phyloP scores from a whole-genome alignment of 2,113 vertebrate species.

The Eubucco bourcierii region DNA sequence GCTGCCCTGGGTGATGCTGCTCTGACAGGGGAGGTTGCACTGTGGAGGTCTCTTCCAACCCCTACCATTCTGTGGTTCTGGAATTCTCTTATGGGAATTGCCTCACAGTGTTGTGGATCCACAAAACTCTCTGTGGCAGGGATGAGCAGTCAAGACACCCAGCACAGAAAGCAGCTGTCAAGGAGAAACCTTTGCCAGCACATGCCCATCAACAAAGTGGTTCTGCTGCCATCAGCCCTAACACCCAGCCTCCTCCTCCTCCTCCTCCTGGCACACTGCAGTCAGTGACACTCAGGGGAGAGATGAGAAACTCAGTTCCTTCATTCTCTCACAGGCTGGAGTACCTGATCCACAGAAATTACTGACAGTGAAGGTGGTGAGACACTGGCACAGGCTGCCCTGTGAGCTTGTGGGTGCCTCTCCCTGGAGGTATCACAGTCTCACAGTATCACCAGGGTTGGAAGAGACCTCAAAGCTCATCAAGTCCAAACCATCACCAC shows the following conservation, averaged over 20 bases:
- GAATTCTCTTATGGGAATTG: no score
- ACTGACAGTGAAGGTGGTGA: no score
- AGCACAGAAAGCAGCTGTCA: background rate
- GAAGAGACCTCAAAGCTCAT: no score
- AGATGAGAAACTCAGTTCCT: background rate
- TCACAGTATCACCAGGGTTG: no score
- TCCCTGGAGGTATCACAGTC: no score
- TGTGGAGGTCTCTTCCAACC: no score
- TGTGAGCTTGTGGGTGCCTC: no score
- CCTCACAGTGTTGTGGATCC: background rate
- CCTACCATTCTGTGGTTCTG: no score
- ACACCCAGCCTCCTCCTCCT: background rate
- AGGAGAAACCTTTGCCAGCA: background rate
- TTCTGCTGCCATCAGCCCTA: background rate
- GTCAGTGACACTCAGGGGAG: background rate
- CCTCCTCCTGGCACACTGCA: accelerated
- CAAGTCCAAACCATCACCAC: no score
- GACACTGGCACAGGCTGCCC: no score
- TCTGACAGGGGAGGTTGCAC: no score
- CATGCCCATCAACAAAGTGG: background rate
- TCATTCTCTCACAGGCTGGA: background rate
- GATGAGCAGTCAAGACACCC: background rate
- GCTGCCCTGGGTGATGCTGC: no score
- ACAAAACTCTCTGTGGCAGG: background rate
- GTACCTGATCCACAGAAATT: background rate